These are phyloP conservation scores for Suricata suricatta DNA, from an alignment of 2,113 vertebrate genomes.

Conservation along the genomic window DNA sequence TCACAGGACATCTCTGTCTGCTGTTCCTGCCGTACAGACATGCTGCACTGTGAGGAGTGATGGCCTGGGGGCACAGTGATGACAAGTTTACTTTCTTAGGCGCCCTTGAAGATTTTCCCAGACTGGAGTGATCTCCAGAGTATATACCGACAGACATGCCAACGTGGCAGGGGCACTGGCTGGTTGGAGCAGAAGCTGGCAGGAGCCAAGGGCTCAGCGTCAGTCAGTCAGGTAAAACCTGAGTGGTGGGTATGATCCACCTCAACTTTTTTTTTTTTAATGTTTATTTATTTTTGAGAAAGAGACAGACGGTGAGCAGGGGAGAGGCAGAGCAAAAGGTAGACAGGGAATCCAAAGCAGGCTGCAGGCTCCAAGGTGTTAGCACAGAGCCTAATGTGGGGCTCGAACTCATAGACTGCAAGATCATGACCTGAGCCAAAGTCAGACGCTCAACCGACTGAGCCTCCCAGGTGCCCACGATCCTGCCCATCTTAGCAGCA, in stretches of 20 bases:
- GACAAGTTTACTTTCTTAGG: background rate
- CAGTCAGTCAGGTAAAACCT: accelerated
- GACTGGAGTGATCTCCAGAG: background rate
- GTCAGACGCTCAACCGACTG: no score
- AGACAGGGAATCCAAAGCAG: no score
- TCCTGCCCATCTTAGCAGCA: background rate
- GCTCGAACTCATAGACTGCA: no score
- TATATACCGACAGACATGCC: no score
- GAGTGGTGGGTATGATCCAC: accelerated
- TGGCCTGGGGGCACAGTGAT: accelerated
- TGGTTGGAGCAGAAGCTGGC: background rate
- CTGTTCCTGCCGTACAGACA: accelerated
- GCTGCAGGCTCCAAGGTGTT: no score
- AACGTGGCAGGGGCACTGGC: background rate
- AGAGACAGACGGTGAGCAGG: no score
- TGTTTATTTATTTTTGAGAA: no score
- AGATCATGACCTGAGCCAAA: no score
- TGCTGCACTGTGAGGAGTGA: accelerated
- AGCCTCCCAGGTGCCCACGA: no score
- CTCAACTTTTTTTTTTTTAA: background rate
- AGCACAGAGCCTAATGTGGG: no score
- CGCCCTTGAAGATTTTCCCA: background rate
- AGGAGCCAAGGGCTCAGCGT: accelerated
- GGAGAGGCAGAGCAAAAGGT: no score
- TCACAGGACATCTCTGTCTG: accelerated